Conservation (phyloP, 1,140 invertebrate species). For the Drosophila miranda region DNA sequence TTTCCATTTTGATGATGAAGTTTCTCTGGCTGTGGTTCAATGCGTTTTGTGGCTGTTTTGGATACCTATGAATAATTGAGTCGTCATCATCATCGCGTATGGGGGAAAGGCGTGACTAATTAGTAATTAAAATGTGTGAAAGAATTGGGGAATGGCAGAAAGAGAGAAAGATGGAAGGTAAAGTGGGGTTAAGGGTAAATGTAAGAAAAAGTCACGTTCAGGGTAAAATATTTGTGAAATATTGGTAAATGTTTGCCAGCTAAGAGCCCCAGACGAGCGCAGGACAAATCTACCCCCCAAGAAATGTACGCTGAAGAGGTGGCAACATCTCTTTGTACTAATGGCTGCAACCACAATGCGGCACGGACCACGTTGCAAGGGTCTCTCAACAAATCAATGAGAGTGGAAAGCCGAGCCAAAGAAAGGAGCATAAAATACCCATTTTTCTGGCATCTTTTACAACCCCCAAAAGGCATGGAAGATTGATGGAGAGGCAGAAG, state of each 20-base stretch:
- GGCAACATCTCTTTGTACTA: constrained; percentile 50
- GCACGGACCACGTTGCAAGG: constrained; percentile 27
- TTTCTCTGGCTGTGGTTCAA: constrained; percentile 41
- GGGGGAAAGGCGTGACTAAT: constrained; percentile 64
- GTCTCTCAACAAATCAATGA: constrained; percentile 43
- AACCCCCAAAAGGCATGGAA: constrained; percentile 50
- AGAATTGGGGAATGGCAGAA: background rate
- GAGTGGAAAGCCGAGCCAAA: constrained; percentile 21
- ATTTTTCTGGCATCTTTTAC: constrained; percentile 42
- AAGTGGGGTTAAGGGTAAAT: constrained; percentile 30
- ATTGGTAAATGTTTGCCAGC: constrained; percentile 54
- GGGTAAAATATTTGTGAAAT: constrained; percentile 35
- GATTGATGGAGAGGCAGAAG: background rate
- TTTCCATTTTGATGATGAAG: constrained; percentile 53
- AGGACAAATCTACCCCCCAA: constrained; percentile 39
- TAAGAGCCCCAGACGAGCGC: constrained; percentile 37
- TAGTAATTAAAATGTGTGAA: constrained; percentile 68
- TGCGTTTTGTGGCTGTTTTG: constrained; percentile 19
- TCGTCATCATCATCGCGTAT: constrained; percentile 26
- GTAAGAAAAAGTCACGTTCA: background rate
- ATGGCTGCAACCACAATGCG: constrained; percentile 34
- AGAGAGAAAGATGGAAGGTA: constrained; percentile 1
- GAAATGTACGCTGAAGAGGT: constrained; percentile 28
- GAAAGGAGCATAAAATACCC: constrained; percentile 12
- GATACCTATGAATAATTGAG: constrained; percentile 47